Percentiles rank a stretch among this genome's conserved stretches.
Conservation (phyloP, 2,797 vertebrate genomes). For the Sarcoramphus papa region DNA sequence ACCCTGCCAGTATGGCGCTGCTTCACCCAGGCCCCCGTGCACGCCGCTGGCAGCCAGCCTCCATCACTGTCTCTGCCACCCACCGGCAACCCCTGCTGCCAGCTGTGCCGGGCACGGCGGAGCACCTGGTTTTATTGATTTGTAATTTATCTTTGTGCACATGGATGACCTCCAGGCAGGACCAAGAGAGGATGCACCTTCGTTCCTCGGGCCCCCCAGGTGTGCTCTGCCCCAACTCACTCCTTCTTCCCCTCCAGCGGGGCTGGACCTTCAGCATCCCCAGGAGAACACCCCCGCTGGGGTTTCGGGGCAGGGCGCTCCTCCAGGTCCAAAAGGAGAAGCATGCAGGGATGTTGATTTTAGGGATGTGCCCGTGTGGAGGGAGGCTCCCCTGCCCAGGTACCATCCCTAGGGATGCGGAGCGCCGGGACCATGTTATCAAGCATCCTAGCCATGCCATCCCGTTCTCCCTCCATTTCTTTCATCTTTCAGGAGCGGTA, state of each 20-base stretch:
- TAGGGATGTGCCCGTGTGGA: neutral
- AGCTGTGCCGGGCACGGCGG: accelerated
- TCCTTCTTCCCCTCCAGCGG: neutral
- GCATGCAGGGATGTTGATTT: neutral
- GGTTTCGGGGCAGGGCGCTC: neutral
- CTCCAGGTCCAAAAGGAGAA: neutral
- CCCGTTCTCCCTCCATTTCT: neutral
- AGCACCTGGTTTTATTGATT: neutral
- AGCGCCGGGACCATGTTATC: neutral
- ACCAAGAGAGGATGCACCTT: neutral
- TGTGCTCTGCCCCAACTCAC: neutral
- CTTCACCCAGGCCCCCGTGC: accelerated
- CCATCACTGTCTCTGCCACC: neutral
- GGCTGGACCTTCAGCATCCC: neutral
- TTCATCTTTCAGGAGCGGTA: neutral
- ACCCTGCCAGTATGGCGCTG: accelerated
- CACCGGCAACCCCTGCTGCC: too few relatives aligned
- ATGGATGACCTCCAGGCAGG: neutral
- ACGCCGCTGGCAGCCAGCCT: neutral
- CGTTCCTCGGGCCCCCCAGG: accelerated
- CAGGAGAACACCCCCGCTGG: accelerated
- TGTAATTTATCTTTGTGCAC: neutral
- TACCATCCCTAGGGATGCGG: neutral
- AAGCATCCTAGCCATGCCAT: neutral
- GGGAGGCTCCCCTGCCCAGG: neutral